phyloP scores from a whole-genome alignment of 1,140 invertebrate species.

The Drosophila arizonae region DNA sequence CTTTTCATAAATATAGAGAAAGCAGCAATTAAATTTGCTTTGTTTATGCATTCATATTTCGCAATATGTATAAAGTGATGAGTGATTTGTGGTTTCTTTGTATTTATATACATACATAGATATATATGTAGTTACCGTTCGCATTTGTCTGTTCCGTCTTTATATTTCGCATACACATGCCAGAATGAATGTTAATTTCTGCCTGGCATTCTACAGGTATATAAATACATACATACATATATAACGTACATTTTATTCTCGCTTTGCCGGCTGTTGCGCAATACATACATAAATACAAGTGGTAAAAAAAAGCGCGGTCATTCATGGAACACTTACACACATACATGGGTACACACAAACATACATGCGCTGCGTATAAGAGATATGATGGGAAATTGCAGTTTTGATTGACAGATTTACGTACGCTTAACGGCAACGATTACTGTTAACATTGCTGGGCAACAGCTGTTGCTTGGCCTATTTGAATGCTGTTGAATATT shows the following conservation, averaged over 20 bases:
- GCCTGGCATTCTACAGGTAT: slow-evolving; percentile 12
- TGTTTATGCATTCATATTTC: slow-evolving; percentile 9
- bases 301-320: neutral
- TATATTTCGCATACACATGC: slow-evolving; percentile 41
- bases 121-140: neutral
- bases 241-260: neutral
- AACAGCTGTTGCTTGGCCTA: neutral
- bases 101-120: too few species aligned
- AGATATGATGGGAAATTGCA: neutral
- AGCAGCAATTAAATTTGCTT: neutral
- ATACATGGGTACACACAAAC: neutral
- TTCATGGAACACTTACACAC: neutral
- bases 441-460: neutral
- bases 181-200: slow-evolving; percentile 68
- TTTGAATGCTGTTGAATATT: neutral
- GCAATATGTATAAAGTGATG: neutral
- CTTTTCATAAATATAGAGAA: slow-evolving; percentile 5
- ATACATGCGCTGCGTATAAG: neutral
- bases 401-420: neutral
- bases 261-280: slow-evolving; percentile 21
- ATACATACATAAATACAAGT: neutral
- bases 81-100: neutral
- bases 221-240: neutral
- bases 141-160: slow-evolving; percentile 19
- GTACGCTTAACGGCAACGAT: neutral